Percentiles rank a stretch among this genome's conserved stretches.
Conservation (phyloP, 2,888 invertebrate species). For the Agelastica alni region DNA sequence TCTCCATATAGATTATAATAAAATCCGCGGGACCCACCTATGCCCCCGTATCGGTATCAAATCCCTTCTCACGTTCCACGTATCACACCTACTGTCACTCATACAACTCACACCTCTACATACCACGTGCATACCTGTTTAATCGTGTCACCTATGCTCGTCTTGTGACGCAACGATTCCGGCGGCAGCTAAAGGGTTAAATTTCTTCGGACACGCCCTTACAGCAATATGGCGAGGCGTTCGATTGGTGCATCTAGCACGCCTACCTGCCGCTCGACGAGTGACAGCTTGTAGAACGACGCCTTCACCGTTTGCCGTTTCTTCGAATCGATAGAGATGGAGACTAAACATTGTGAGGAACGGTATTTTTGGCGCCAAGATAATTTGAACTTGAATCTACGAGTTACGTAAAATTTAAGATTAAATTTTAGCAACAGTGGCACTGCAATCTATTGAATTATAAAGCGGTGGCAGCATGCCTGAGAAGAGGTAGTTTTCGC, state of each 20-base stretch:
- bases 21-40: no score
- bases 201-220: slow-evolving; percentile 59
- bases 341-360: neutral
- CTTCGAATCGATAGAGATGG: slow-evolving; percentile 15
- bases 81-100: slow-evolving; percentile 9
- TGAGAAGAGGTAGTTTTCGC: no score
- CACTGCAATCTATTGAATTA: no score
- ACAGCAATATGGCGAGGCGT: slow-evolving; percentile 68
- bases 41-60: no score
- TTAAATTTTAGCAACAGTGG: neutral
- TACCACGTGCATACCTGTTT: slow-evolving; percentile 39
- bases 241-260: slow-evolving; percentile 63
- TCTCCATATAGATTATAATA: no score
- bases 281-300: slow-evolving; percentile 33
- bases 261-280: slow-evolving; percentile 53
- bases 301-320: slow-evolving; percentile 39
- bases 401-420: neutral
- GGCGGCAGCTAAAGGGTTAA: slow-evolving; percentile 48
- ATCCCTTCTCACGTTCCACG: no score
- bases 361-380: slow-evolving; percentile 13
- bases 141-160: slow-evolving; percentile 28
- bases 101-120: slow-evolving; percentile 20
- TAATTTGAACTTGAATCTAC: neutral
- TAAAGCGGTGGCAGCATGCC: no score
- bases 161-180: slow-evolving; percentile 45